Evolutionary conservation across 2,113 vertebrate species (phyloP).

Genomic region (Tonatia bakeri): DNA sequence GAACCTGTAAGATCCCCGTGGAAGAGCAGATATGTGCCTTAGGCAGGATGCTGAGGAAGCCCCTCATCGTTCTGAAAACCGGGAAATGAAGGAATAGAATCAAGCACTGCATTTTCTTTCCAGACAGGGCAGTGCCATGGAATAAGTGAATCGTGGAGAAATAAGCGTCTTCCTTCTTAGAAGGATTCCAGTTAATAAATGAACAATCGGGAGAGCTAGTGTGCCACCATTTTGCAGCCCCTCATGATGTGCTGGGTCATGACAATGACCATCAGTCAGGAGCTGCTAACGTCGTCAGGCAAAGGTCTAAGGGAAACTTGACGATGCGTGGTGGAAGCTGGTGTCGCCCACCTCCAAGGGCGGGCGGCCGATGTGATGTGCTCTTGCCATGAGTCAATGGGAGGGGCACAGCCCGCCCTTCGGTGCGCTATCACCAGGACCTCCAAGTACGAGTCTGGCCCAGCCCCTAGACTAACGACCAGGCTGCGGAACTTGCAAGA

Average conservation of each 20-base stretch:
- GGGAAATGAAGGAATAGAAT: background rate
- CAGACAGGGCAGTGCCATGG: background rate
- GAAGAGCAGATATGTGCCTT: background rate
- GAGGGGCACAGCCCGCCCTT: background rate
- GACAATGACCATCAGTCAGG: too few species aligned
- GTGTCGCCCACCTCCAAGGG: background rate
- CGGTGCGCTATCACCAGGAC: too few species aligned
- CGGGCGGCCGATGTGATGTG: background rate
- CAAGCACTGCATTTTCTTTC: background rate
- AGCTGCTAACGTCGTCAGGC: background rate
- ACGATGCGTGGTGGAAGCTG: background rate
- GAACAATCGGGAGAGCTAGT: background rate
- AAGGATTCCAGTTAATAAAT: background rate
- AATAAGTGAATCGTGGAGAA: background rate
- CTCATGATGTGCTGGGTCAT: background rate
- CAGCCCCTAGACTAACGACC: background rate
- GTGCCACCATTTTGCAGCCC: background rate
- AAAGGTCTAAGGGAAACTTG: background rate
- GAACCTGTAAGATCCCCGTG: background rate
- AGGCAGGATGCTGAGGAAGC: background rate
- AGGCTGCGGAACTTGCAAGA: background rate
- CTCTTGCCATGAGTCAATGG: fast-evolving
- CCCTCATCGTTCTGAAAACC: background rate
- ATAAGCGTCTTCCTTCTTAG: background rate
- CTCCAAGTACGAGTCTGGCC: background rate